These are phyloP conservation scores for Atrichornis clamosus DNA, from an alignment of 2,113 vertebrate species.

Conservation along the genomic window DNA sequence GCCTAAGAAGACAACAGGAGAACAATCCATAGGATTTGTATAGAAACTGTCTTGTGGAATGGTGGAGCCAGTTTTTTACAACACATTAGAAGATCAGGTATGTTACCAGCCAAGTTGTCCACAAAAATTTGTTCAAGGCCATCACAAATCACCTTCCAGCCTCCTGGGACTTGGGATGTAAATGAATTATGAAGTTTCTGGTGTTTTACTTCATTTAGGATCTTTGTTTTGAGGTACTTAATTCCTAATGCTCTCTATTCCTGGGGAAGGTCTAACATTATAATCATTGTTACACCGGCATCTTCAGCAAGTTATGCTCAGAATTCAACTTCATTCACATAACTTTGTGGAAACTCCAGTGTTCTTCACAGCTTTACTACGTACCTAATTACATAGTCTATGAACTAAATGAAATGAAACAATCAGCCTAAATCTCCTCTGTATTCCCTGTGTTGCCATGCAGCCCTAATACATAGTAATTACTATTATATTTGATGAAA, in stretches of 20 bases:
- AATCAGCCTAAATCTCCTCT: background rate
- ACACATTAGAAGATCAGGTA: background rate
- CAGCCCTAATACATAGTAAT: background rate
- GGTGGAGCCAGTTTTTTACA: background rate
- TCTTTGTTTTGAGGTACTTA: background rate
- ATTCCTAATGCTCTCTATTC: background rate
- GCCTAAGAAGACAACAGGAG: background rate
- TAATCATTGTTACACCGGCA: background rate
- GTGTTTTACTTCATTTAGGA: background rate
- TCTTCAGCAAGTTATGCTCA: background rate
- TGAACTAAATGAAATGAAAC: background rate
- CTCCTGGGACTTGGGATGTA: background rate
- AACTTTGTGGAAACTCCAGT: background rate
- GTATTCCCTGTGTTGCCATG: background rate
- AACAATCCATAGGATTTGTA: background rate
- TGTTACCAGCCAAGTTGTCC: fast-evolving
- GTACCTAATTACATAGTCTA: background rate
- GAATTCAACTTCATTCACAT: background rate
- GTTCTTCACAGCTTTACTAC: background rate
- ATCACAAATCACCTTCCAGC: fast-evolving
- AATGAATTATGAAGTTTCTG: background rate
- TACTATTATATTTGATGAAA: background rate
- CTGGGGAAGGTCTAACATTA: background rate
- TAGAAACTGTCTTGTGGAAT: background rate
- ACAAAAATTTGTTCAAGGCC: background rate